These are phyloP conservation scores for Saturnia pavonia DNA, from an alignment of 2,888 invertebrate genomes.

Conservation along the genomic window DNA sequence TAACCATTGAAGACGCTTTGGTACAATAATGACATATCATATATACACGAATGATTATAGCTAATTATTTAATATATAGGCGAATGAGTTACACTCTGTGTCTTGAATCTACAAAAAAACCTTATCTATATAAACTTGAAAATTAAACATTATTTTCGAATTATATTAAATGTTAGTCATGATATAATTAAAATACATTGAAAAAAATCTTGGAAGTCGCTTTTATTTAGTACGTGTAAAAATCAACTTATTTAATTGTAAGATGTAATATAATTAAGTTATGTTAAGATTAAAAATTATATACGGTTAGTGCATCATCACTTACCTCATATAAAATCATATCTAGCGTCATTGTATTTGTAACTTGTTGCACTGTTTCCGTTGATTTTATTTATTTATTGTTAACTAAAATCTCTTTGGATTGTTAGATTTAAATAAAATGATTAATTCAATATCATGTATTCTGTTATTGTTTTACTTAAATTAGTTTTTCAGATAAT, in stretches of 20 bases:
- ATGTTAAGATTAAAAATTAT: not conserved
- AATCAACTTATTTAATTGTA: no score
- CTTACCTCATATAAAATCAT: constrained; percentile 77
- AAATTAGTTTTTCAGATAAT: not conserved
- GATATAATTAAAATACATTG: not conserved
- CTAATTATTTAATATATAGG: no score
- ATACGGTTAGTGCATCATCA: constrained; percentile 29
- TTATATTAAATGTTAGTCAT: no score
- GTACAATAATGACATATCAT: not conserved
- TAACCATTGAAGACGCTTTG: not conserved
- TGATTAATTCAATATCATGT: not conserved
- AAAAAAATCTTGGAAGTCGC: not conserved
- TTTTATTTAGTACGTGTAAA: not conserved
- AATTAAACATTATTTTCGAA: no score
- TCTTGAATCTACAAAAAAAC: no score
- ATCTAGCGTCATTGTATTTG: constrained; percentile 49
- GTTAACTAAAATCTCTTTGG: not conserved
- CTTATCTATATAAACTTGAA: no score
- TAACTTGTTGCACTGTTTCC: constrained; percentile 67
- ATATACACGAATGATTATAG: no score
- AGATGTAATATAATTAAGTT: no score
- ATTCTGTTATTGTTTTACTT: not conserved
- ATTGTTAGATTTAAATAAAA: not conserved
- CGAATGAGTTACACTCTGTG: no score
- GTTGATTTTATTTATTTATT: constrained; percentile 19